Conservation (phyloP, 2,888 invertebrate species). For the Erynnis tages region DNA sequence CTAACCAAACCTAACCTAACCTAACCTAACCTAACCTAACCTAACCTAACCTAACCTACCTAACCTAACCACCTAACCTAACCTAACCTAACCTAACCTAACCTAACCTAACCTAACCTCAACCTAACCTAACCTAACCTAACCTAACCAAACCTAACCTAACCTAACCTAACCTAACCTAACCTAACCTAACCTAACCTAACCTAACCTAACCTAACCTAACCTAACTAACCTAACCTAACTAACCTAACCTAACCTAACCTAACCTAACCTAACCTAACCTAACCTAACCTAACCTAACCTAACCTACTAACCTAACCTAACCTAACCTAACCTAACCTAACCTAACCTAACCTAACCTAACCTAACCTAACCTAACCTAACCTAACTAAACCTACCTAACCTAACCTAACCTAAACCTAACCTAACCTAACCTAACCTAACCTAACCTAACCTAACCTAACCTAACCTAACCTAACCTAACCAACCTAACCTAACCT, state of each 20-base stretch:
- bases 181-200: not conserved
- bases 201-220: constrained; percentile 13
- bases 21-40: constrained; percentile 3
- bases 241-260: constrained; percentile 34
- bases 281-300: constrained; percentile 11
- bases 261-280: constrained; percentile 30
- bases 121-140: constrained; percentile 4
- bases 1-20: constrained; percentile 10
- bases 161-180: constrained; percentile 8
- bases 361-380: constrained; percentile 10
- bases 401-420: too few species aligned
- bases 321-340: too few species aligned
- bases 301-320: too few species aligned
- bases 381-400: constrained; percentile 34
- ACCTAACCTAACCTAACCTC: constrained; percentile 17
- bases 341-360: constrained; percentile 9
- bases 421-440: constrained; percentile 35
- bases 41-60: too few species aligned
- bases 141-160: not conserved
- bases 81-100: constrained; percentile 10
- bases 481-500: too few species aligned
- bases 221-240: constrained; percentile 32
- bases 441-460: constrained; percentile 28
- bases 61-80: too few species aligned
- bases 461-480: constrained; percentile 23